phyloP scores from a whole-genome alignment of 2,113 vertebrate species.

The Channa argus region DNA sequence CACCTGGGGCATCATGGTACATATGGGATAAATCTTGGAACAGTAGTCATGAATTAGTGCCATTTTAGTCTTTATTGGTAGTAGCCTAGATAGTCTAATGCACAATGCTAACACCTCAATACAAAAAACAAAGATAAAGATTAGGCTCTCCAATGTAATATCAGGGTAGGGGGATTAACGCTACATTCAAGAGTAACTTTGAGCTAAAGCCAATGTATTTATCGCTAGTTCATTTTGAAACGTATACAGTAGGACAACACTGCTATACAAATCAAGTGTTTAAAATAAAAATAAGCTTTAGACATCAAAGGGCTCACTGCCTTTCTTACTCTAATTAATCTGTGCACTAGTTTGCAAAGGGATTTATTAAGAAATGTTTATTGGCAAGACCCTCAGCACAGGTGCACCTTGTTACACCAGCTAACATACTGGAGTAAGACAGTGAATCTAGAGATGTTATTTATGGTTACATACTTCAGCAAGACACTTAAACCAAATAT shows the following conservation, averaged over 20 bases:
- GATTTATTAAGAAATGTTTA: constrained; percentile 49
- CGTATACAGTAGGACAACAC: not conserved
- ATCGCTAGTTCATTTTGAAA: not conserved
- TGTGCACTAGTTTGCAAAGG: constrained; percentile 13
- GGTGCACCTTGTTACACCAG: constrained; percentile 38
- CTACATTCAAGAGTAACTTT: not conserved
- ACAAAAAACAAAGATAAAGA: not conserved
- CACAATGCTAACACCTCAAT: not conserved
- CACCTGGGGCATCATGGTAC: constrained; percentile 5
- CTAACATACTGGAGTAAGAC: not conserved
- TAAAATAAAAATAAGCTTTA: constrained; percentile 19
- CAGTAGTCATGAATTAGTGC: constrained; percentile 23
- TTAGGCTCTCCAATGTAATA: constrained; percentile 1
- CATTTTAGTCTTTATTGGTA: constrained; percentile 1
- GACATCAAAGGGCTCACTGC: constrained; percentile 23
- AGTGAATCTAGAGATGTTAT: not conserved
- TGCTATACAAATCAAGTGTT: constrained; percentile 11
- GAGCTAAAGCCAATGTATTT: not conserved
- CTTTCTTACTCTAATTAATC: constrained; percentile 33
- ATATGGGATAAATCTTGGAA: constrained; percentile 18
- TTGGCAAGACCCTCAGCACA: constrained; percentile 36
- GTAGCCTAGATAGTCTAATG: not conserved
- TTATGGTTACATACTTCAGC: not conserved
- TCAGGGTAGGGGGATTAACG: not conserved
- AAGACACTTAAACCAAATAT: not conserved